A percentile compares a stretch with the other conserved stretches of the same genome.
These are phyloP conservation scores for Lasioglossum lativentre DNA, from an alignment of 2,888 invertebrate species.

Conservation along the genomic window DNA sequence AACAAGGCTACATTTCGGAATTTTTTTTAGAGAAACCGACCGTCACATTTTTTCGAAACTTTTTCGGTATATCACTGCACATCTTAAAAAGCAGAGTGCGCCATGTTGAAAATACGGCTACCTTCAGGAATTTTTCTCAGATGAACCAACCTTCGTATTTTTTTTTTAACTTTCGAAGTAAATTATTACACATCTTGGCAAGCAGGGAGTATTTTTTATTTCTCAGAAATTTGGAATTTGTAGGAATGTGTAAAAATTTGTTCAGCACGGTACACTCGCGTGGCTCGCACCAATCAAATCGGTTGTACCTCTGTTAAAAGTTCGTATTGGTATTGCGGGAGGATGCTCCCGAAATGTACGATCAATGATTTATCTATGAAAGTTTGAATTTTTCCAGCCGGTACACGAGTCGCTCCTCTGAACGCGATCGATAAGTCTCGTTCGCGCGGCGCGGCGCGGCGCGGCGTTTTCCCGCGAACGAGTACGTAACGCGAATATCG, in stretches of 20 bases:
- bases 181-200: neutral
- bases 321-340: neutral
- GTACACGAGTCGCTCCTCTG: neutral
- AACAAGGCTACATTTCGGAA: neutral
- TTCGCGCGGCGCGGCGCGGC: neutral
- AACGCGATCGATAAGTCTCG: neutral
- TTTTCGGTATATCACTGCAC: neutral
- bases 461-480: neutral
- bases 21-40: neutral
- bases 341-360: neutral
- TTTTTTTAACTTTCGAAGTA: neutral
- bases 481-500: slow-evolving; percentile 19
- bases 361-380: neutral
- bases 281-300: neutral
- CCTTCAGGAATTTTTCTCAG: neutral
- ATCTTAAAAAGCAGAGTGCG: neutral
- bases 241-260: neutral
- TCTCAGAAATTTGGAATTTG: neutral
- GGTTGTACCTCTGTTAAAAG: neutral
- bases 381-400: neutral
- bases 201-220: neutral
- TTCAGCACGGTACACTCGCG: neutral
- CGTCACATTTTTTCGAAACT: neutral
- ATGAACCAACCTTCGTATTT: neutral
- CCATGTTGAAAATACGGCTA: neutral